Conservation (phyloP, 2,888 invertebrate species). For the Hirtodrosophila cameraria region DNA sequence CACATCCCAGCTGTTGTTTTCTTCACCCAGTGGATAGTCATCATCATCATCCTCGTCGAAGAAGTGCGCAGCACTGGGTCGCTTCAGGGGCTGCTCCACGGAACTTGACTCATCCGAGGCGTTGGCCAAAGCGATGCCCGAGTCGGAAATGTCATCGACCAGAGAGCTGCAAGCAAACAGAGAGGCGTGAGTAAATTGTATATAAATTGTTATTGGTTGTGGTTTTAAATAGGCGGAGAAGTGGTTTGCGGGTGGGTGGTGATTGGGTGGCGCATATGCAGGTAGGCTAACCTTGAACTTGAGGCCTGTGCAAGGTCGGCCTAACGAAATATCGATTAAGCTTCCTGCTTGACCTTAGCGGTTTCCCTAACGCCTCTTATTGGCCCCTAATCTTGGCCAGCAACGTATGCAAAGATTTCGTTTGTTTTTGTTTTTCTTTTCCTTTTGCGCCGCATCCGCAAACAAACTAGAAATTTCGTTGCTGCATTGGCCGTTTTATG, state of each 20-base stretch:
- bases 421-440: slow-evolving; percentile 13
- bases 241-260: not conserved
- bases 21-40: slow-evolving; percentile 36
- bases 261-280: not conserved
- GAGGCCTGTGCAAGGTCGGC: slow-evolving; percentile 20
- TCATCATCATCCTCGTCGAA: slow-evolving; percentile 55
- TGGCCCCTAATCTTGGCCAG: slow-evolving; percentile 1
- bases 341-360: not conserved
- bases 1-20: slow-evolving; percentile 87
- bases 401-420: not conserved
- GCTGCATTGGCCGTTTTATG: not conserved
- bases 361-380: slow-evolving; percentile 6
- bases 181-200: slow-evolving; percentile 17
- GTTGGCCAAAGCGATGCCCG: slow-evolving; percentile 39
- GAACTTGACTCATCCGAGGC: slow-evolving; percentile 58
- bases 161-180: slow-evolving; percentile 27
- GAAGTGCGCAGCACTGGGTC: slow-evolving; percentile 47
- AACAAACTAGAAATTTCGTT: slow-evolving; percentile 32
- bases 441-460: slow-evolving; percentile 10
- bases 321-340: slow-evolving; percentile 47
- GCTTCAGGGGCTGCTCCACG: slow-evolving; percentile 51
- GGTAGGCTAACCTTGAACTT: slow-evolving; percentile 69
- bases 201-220: slow-evolving; percentile 1
- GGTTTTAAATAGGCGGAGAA: not conserved
- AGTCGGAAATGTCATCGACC: slow-evolving; percentile 40